Base-by-base conservation (phyloP, 1,140 invertebrate species). In the Drosophila lowei region DNA sequence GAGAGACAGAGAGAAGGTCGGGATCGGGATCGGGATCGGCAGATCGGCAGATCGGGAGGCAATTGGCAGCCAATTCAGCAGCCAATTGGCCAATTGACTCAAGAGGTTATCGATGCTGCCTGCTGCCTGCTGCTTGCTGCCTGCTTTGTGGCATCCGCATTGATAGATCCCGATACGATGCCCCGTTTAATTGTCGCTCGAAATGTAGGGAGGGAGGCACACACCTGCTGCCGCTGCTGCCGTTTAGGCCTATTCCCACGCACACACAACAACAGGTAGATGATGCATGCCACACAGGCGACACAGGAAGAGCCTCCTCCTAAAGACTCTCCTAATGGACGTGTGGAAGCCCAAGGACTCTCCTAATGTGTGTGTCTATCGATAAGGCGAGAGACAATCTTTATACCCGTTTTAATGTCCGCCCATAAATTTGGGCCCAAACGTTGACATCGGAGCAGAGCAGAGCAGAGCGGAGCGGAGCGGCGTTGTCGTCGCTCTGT, bases 51-150 rank as follows among this genome's bases (percentile, higher is more conserved):
- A 30, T 30, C 30, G 30, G 30, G 7, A 9, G 30, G 11, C 34
- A 38, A 38, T 38, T 38, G 34, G 34, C 34, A 38, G 34, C 34
- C 34, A 38, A 38, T 38, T 34, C 73, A 76, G 62, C 48, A 49
- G 38, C 46, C 71, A 78, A 88, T 88, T 83, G 83, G 83, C 74
- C 74, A 86, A 86, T 86, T 81, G 81, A 65, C 55, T 76, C 55
- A 72, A 78, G 73, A 71, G 61, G 83, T 57, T 70, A 72, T 77
- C 55, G 62, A 59, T 70, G 72, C 50, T 66, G 72, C 55, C 44
- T 28, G 18, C 11, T 58, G 48, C 11, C 63, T 52, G 25, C 4
- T 28, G 25, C 0, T 1, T 8, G 28, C 28, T 30, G 63, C 46
- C 65, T 62, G 18, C 60, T 23, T 38, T 38, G 18, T n/a, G 65